These are phyloP conservation scores for Limnodromus scolopaceus DNA, from an alignment of 2,797 vertebrate species.

Conservation along the genomic window DNA sequence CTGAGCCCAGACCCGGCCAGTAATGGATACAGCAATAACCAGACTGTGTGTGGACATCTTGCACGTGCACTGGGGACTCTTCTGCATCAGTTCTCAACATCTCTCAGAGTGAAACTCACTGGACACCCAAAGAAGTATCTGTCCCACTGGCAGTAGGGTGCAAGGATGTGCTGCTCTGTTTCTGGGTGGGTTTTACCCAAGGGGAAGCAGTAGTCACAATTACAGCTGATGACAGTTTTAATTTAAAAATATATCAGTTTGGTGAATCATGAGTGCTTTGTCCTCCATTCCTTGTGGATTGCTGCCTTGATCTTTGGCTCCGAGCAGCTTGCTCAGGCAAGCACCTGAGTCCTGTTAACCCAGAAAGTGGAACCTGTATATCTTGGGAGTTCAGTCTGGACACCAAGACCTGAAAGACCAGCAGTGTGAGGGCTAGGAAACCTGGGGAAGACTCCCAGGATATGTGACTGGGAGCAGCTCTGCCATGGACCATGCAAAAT, in stretches of 20 bases:
- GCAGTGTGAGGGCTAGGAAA: neutral
- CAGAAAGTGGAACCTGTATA: neutral
- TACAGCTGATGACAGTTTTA: neutral
- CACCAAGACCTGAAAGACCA: neutral
- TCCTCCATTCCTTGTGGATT: neutral
- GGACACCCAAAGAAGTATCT: neutral
- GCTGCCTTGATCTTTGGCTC: neutral
- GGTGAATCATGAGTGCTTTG: neutral
- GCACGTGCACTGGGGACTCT: neutral
- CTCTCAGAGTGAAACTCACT: neutral
- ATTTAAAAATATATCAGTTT: neutral
- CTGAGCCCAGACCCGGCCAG: neutral
- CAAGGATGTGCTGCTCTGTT: neutral
- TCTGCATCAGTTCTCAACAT: neutral
- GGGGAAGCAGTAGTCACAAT: neutral
- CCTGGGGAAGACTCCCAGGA: neutral
- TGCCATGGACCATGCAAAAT: neutral
- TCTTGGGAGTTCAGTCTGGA: neutral
- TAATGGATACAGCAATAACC: fast-evolving
- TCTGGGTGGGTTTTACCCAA: neutral
- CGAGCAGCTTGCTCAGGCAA: neutral
- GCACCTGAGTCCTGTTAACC: neutral
- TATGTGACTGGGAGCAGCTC: neutral
- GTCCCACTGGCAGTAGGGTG: too few species aligned
- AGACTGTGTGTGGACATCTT: fast-evolving